Base-by-base conservation (phyloP, 2,888 invertebrate genomes). In the Mystacides longicornis region DNA sequence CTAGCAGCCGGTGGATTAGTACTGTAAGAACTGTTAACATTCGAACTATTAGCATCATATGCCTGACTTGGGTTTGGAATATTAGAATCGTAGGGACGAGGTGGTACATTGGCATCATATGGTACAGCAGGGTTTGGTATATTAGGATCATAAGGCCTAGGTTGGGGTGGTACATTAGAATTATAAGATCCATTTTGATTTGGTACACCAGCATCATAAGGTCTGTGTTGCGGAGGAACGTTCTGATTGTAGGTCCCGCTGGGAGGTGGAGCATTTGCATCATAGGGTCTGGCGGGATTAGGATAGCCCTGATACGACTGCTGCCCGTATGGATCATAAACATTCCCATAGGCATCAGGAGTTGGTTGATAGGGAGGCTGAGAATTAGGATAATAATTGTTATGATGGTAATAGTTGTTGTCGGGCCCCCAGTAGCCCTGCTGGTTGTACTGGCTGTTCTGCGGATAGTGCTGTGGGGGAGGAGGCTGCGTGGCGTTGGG, bases 301-400 rank as follows among this genome's bases (percentile, higher is more conserved):
- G 51, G 54, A 42, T 56, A 60, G 14, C 54, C 46, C 51, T 58
- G 58, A 9, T 50, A 43, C 21, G 53, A 56, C 45, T 62, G 57
- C 19, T 56, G 45, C 23, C 23, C 46, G 21, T 55, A 59, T 3
- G 59, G 56, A 54, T 59, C 59, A 42, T 58, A 59, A 18, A 52
- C 52, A 4, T 43, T 16, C 18, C 42, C 33, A 31, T 60, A 59
- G 20, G 58, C 46, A 54, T 60, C 54, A 21, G 52, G 59, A 49
- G 48, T 58, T 20, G 22, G n/a, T 20, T 52, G 59, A 49, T 58
- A 60, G 2, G 49, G 55, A 19, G 42, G 59, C 16, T 46, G 72
- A 57, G 72, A 76, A 58, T 73, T 74, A 0, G 74, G 72, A 61
- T 75, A 77, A 61, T 58, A 61, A 43, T 51, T 51, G 5, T 74